phyloP scores from a whole-genome alignment of 2,113 vertebrate genomes.

The Pelecanus crispus region DNA sequence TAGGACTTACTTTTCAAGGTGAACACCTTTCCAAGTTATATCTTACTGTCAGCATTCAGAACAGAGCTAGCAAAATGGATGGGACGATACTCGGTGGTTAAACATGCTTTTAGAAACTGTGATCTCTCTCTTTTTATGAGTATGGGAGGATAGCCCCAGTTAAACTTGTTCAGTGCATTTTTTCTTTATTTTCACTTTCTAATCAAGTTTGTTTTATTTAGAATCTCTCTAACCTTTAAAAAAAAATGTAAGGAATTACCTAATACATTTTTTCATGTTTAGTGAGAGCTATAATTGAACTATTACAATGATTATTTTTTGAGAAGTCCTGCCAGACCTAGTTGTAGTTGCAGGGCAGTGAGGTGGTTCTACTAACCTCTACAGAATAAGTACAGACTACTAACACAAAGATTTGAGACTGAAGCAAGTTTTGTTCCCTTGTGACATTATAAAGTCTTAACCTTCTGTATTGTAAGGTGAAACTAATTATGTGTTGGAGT shows the following conservation, averaged over 20 bases:
- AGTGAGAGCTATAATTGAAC: not conserved
- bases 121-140: not conserved
- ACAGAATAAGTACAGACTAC: not conserved
- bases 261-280: not conserved
- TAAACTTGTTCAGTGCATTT: not conserved
- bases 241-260: not conserved
- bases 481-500: slow-evolving; percentile 13
- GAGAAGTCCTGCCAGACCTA: not conserved
- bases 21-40: not conserved
- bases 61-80: not conserved
- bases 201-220: not conserved
- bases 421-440: not conserved
- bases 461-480: slow-evolving; percentile 1
- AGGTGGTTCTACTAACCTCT: not conserved
- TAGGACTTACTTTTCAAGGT: not conserved
- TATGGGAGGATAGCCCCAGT: not conserved
- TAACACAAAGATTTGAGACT: not conserved
- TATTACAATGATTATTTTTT: not conserved
- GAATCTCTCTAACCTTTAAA: not conserved
- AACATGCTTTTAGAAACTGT: not conserved
- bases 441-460: not conserved
- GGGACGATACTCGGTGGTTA: not conserved
- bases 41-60: not conserved
- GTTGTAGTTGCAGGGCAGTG: not conserved
- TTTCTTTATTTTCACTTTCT: not conserved